phyloP scores from a whole-genome alignment of 2,888 invertebrate species.

The Phrixothrix hirtus region DNA sequence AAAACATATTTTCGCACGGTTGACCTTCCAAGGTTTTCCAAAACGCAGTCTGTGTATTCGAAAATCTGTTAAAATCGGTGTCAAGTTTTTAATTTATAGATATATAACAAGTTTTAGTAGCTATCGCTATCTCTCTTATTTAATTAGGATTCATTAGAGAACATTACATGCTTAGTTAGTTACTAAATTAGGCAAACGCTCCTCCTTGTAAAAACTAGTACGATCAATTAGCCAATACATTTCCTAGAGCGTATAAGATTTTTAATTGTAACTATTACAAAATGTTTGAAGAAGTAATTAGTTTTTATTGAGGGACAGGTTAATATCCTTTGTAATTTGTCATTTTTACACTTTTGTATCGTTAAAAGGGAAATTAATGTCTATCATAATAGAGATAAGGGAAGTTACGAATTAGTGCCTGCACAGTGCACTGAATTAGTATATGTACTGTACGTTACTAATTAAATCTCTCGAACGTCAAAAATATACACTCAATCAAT shows the following conservation, averaged over 20 bases:
- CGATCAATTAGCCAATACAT: constrained; percentile 8
- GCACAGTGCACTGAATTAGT: constrained; percentile 15
- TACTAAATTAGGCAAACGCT: constrained; percentile 9
- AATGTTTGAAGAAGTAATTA: no score
- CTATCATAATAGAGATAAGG: no score
- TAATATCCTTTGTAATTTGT: not conserved
- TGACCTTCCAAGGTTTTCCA: constrained; percentile 14
- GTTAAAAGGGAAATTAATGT: constrained; percentile 4
- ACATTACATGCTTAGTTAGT: constrained; percentile 8
- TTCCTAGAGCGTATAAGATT: no score
- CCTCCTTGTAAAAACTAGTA: not conserved
- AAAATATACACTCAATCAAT: no score
- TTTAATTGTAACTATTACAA: no score
- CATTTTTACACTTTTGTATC: constrained; percentile 6
- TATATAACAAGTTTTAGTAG: constrained; percentile 7
- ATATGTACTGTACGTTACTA: constrained; percentile 18
- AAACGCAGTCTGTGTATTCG: constrained; percentile 6
- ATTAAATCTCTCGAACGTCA: no score
- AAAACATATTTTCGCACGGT: no score
- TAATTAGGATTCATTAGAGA: constrained; percentile 7
- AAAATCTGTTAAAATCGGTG: constrained; percentile 1
- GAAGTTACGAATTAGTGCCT: constrained; percentile 7
- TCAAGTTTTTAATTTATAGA: constrained; percentile 3
- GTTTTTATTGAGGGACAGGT: no score
- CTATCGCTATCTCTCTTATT: constrained; percentile 5